Base-by-base conservation (phyloP, 2,797 vertebrate genomes). In the Huso huso region DNA sequence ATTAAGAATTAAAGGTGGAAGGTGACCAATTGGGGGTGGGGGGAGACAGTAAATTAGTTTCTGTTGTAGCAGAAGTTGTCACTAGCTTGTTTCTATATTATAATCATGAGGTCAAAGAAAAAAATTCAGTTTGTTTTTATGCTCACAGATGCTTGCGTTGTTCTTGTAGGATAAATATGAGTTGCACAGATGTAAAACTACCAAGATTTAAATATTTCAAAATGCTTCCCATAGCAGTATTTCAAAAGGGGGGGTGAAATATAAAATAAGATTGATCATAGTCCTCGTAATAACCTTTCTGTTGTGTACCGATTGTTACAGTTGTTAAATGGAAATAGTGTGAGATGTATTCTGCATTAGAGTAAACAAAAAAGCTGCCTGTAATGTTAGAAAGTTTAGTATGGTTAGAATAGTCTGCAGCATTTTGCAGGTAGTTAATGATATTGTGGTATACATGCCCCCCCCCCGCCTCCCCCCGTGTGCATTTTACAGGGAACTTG, bases 351-450 rank as follows among this genome's bases (percentile, higher is more conserved):
- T 83, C 81, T 81, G 74, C 74, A 77, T 80, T 88, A 87, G 79
- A 82, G 62, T 74, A 87, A 79, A 82, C 3, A 37, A n/a, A 58
- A 58, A 58, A 88, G 85, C 89, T 89, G 91, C 37, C 37, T 95
- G 93, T 79, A 89, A 86, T 92, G 88, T 88, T 91, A 91, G 86
- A 78, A 90, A 86, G 83, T 84, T 84, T 93, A 89, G 86, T 88
- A 83, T 88, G 79, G 85, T 87, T 91, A 88, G 79, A 68, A 77
- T 88, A 84, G 90, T 72, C 75, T 87, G 84, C 85, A 82, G 81
- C 76, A 37, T 77, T 73, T 82, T 84, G 79, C 81, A 70, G 76
- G 74, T 79, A 78, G 75, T 74, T 71, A 72, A 78, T 64, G 15
- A 12, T 57, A 11, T 76, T 74, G 71, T 63, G 48, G 70, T 75